Evolutionary conservation across 2,113 vertebrate genomes (phyloP), one percentile per base, ranked within the genome.

Genomic region (Pyxicephalus adspersus): DNA sequence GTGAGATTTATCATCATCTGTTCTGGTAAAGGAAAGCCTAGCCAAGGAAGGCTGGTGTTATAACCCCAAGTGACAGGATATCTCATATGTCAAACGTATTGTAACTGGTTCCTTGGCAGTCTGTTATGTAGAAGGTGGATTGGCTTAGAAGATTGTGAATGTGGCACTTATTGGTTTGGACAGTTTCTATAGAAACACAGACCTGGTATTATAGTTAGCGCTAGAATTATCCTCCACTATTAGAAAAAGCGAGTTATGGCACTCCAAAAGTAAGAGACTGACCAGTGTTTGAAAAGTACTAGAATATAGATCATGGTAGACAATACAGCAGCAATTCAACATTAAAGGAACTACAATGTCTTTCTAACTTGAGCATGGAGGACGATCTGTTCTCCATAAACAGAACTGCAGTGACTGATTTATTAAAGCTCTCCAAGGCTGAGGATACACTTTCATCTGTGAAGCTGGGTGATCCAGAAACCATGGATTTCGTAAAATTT

Each of bases 121-220:
- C 18, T 64, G 25, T 2, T 64, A 6, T 64, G 31, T n/a, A 67
- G 13, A n/a, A 29, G 4, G 17, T 18, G 1, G 64, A 65, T 65
- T 65, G 23, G 75, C 45, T 77, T 25, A 55, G 54, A 70, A 4
- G 60, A 50, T 67, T 66, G 29, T 68, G 54, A 68, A 60, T 38
- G 29, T 67, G 52, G 20, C 64, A 50, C 77, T 45, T 50, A 79
- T 68, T 67, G 57, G 77, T 54, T 79, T 7, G 57, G 77, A 34
- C 77, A 79, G 64, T 79, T 79, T 57, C 77, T 64, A 68, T 79
- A 31, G 77, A 38, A 68, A 79, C 65, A 23, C 29, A 57, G 28
- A 67, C 51, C 76, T 58, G 64, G 50, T 29, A 31, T 57, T 60
- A 58, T 29, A 28, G 34, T 57, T 68, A 20, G 34, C 64, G 58